phyloP scores from a whole-genome alignment of 2,888 invertebrate genomes.

The Parelbella ahira region DNA sequence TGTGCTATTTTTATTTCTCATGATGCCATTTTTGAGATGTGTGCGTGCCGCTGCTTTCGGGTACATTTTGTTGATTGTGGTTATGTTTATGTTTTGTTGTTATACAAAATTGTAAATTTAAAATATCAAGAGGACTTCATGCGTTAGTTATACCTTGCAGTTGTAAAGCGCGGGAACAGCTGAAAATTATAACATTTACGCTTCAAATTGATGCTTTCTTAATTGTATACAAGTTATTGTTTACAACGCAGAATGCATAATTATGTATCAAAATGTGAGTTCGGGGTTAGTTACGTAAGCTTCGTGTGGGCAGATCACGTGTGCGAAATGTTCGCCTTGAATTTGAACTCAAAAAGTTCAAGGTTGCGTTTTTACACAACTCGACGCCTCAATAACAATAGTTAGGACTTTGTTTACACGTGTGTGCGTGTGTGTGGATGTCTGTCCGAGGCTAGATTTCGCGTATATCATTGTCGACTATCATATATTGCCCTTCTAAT shows the following conservation, averaged over 20 bases:
- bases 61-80: neutral
- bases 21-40: neutral
- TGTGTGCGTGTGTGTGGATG: constrained; percentile 30
- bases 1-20: constrained; percentile 19
- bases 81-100: neutral
- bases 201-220: too few species aligned
- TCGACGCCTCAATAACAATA: constrained; percentile 55
- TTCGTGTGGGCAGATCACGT: constrained; percentile 51
- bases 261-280: constrained; percentile 1
- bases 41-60: constrained; percentile 1
- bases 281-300: constrained; percentile 59
- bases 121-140: too few species aligned
- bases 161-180: too few species aligned
- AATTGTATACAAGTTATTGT: too few species aligned
- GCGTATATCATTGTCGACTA: constrained; percentile 26
- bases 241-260: too few species aligned
- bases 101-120: constrained; percentile 2
- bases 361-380: constrained; percentile 72
- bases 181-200: too few species aligned
- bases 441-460: constrained; percentile 28
- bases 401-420: constrained; percentile 41
- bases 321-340: constrained; percentile 65
- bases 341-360: constrained; percentile 73
- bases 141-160: too few species aligned
- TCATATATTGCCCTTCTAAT: neutral